These are phyloP conservation scores for Bungarus multicinctus DNA, from an alignment of 2,113 vertebrate species.

Conservation along the genomic window DNA sequence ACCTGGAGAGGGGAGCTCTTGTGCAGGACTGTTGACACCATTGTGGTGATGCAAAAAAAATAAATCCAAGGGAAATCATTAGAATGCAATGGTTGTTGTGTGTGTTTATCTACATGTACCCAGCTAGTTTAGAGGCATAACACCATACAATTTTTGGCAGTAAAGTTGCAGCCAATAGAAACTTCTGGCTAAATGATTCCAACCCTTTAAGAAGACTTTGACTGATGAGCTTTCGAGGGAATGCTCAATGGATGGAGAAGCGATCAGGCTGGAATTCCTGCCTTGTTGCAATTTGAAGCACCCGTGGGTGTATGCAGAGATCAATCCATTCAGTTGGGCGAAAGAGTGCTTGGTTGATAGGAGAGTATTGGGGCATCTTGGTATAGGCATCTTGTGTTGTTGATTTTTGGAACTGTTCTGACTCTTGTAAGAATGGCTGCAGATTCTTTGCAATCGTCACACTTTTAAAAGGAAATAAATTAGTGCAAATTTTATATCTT, in stretches of 20 bases:
- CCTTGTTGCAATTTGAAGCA: neutral
- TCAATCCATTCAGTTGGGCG: neutral
- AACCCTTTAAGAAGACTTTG: neutral
- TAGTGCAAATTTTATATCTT: neutral
- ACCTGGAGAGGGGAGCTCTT: neutral
- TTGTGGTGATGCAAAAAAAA: neutral
- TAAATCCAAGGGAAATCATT: too few relatives aligned
- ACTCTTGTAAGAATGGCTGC: neutral
- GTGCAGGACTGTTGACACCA: neutral
- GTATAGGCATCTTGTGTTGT: neutral
- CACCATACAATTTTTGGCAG: neutral
- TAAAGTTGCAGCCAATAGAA: neutral
- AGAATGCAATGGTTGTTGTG: neutral
- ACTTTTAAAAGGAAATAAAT: neutral
- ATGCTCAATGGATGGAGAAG: neutral
- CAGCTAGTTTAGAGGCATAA: neutral
- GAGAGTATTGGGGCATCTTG: neutral
- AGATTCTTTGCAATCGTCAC: neutral
- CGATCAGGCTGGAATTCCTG: neutral
- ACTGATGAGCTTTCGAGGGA: neutral
- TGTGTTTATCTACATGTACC: neutral
- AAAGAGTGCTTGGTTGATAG: neutral
- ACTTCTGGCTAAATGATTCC: neutral
- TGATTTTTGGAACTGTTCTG: neutral
- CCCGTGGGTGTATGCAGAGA: neutral